phyloP scores from a whole-genome alignment of 2,113 vertebrate genomes.

The Sapajus apella region DNA sequence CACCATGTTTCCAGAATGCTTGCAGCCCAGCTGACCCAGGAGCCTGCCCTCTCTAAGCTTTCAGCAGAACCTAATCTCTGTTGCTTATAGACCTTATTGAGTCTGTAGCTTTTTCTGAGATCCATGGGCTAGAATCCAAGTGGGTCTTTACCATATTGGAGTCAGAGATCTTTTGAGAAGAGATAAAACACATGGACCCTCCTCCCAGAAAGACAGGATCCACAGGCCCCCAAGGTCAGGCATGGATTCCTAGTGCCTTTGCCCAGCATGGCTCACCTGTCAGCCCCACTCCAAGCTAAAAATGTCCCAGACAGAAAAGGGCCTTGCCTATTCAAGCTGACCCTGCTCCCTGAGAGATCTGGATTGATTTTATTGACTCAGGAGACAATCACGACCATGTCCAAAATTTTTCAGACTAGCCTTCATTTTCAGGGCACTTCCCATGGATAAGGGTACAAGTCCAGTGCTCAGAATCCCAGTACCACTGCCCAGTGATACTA shows the following conservation, averaged over 20 bases:
- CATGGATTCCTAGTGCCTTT: neutral
- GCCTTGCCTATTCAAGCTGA: neutral
- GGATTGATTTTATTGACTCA: neutral
- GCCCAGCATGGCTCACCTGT: neutral
- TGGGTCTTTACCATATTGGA: neutral
- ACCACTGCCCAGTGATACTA: neutral
- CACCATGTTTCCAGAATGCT: rapidly evolving
- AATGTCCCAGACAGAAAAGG: neutral
- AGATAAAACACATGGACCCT: neutral
- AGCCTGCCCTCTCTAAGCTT: neutral
- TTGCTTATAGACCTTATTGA: neutral
- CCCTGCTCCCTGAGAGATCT: neutral
- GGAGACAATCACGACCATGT: neutral
- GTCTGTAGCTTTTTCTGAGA: neutral
- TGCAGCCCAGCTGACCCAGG: neutral
- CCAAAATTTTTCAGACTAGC: neutral
- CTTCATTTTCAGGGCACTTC: neutral
- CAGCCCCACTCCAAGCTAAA: neutral
- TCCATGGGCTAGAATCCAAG: neutral
- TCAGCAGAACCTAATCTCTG: neutral
- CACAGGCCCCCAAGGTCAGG: neutral
- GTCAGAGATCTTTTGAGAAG: neutral
- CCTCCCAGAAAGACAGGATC: neutral
- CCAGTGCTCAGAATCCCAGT: neutral
- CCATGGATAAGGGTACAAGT: neutral